Base-by-base conservation (phyloP, 2,797 vertebrate species). In the Hyperoplus lanceolatus region DNA sequence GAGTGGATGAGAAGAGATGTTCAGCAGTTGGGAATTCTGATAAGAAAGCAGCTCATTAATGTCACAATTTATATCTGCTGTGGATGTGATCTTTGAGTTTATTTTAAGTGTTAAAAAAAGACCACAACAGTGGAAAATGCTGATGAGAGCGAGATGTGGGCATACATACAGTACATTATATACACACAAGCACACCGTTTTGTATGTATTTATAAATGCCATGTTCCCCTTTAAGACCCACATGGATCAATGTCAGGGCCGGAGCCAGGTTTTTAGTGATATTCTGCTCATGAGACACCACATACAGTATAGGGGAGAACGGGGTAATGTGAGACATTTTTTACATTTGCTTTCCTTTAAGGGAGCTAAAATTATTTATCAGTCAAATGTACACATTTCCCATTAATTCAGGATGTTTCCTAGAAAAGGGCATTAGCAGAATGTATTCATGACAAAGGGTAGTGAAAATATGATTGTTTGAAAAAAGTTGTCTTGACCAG, bases 31-130 rank as follows among this genome's bases (percentile, higher is more conserved):
- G 53, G 54, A 79, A 53, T 64, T 64, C 46, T 59, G 69, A 79
- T 79, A 76, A 82, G 59, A 64, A 29, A 54, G 16, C 50, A 16
- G 70, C 58, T 87, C 64, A 81, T 72, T 77, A 78, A 63, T 14
- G 43, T 41, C 16, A 36, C 15, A 59, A 41, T 81, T 68, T 70
- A 53, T 70, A 38, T 60, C 63, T 73, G 42, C 59, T 21, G 50
- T 51, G 62, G 49, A 63, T 8, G 15, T 72, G 70, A 71, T 21
- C 18, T 15, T 53, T 55, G 6, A 65, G 75, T 81, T 89, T 76
- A 75, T 60, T 39, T 77, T 51, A 4, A 42, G 8, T 56, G 36
- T 38, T 7, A 11, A 41, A 41, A 60, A 54, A 42, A 51, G 16
- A 51, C 14, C 6, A 4, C 43, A 49, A 53, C 21, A 53, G 8